phyloP scores from a whole-genome alignment of 2,797 vertebrate species.

The Rhinoraja longicauda region DNA sequence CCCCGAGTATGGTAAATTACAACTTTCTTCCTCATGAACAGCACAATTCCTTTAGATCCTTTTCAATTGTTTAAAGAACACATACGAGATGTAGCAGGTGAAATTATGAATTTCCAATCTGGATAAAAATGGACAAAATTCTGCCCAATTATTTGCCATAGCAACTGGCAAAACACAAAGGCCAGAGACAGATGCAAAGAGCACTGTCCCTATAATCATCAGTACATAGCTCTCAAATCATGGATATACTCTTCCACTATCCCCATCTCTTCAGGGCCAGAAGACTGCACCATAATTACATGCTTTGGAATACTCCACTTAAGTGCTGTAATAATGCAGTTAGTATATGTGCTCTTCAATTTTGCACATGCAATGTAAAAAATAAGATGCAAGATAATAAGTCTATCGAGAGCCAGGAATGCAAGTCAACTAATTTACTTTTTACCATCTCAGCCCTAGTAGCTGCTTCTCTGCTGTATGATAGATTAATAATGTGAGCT shows the following conservation, averaged over 20 bases:
- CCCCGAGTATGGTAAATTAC: neutral
- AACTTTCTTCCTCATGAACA: slow-evolving; percentile 36
- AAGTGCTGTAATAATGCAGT: slow-evolving; percentile 85
- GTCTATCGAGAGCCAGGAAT: slow-evolving; percentile 49
- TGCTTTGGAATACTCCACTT: slow-evolving; percentile 82
- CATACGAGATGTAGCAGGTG: slow-evolving; percentile 69
- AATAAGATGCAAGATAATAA: slow-evolving; percentile 52
- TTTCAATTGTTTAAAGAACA: slow-evolving; percentile 69
- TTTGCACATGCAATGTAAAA: slow-evolving; percentile 67
- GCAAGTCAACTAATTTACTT: slow-evolving; percentile 50
- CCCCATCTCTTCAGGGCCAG: slow-evolving; percentile 80
- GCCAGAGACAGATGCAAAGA: slow-evolving; percentile 68
- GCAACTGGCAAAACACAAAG: slow-evolving; percentile 85
- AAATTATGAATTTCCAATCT: slow-evolving; percentile 82
- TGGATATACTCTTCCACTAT: slow-evolving; percentile 76
- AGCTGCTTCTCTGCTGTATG: slow-evolving; percentile 36
- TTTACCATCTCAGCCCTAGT: slow-evolving; percentile 43
- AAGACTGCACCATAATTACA: slow-evolving; percentile 80
- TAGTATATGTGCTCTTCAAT: slow-evolving; percentile 73
- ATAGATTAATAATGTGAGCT: slow-evolving; percentile 41
- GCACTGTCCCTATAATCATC: slow-evolving; percentile 74
- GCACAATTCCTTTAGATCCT: slow-evolving; percentile 54
- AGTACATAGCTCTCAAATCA: slow-evolving; percentile 75
- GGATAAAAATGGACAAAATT: slow-evolving; percentile 86
- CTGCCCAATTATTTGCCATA: slow-evolving; percentile 92